Base-by-base conservation (phyloP, 2,888 invertebrate species). In the Nasonovia ribisnigri region DNA sequence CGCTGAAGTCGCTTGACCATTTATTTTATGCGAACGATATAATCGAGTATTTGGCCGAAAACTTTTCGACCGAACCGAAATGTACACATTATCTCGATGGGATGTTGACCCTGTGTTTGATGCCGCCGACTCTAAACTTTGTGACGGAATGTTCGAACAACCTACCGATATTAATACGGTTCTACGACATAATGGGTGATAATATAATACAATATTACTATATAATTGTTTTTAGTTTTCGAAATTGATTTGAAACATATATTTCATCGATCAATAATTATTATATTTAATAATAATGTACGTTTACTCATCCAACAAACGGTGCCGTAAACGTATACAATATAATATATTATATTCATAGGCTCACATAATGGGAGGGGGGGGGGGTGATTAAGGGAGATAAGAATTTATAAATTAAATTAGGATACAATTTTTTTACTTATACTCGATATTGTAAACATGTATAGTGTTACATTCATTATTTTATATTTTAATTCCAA, bases 171-270 rank as follows among this genome's bases (percentile, higher is more conserved):
- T 77, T 92, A n/a, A 43, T 43, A 13, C 67, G 92, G 43, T 92
- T 92, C 60, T 92, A 92, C 51, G 42, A 92, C 54, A 43, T 92
- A 4, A 77, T 92, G 77, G 77, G 92, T 92, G 43, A 92, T 10
- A 20, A 92, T 16, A 36, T 5, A 36, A 36, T 77, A 36, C 20
- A 20, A 36, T 36, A 77, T 77, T 20, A 77, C 36, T 36, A 36
- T 77, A 36, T 36, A n/a, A 36, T 20, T 42, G 2, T 36, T 77
- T 16, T 60, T 89, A 3, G 42, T 54, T 77, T 36, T 88, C n/a
- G 29, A 67, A 46, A 36, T 90, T 20, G 20, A 43, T 90, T 36
- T 87, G 13, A 51, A 87, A 87, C 10, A 48, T 54, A 54, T 51
- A 87, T 77, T 20, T 77, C 20, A 36, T 36, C 8, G 8, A 36